phyloP scores from a whole-genome alignment of 2,797 vertebrate genomes.

The Lerista edwardsae region DNA sequence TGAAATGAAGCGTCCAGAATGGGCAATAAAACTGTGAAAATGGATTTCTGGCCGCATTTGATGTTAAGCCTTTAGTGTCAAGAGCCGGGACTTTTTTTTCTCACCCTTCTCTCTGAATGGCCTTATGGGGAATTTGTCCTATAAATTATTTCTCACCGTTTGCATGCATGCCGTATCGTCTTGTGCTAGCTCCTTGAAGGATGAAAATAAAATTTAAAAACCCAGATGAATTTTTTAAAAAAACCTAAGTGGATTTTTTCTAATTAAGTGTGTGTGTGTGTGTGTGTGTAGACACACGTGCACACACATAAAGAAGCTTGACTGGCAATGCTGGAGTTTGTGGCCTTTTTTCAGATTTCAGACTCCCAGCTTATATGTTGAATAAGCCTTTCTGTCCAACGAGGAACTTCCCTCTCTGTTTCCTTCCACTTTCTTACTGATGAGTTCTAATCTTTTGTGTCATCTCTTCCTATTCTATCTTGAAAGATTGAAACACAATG shows the following conservation, averaged over 20 bases:
- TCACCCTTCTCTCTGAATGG: conserved; percentile 60
- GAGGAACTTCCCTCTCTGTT: conserved; percentile 52
- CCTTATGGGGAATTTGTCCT: conserved; percentile 75
- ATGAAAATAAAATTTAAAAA: conserved; percentile 12
- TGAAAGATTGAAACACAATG: conserved; percentile 46
- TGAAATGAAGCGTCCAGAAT: conserved; percentile 90
- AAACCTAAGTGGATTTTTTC: conserved; percentile 46
- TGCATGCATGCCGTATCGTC: conserved; percentile 51
- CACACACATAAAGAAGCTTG: not conserved
- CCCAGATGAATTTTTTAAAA: not conserved
- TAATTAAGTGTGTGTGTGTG: conserved; percentile 54
- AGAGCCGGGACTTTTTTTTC: conserved; percentile 78
- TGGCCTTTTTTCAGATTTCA: not conserved
- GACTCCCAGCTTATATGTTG: conserved; percentile 32
- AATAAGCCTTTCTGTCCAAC: conserved; percentile 35
- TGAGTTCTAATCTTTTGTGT: conserved; percentile 50
- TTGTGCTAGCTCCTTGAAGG: conserved; percentile 61
- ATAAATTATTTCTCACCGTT: conserved; percentile 75
- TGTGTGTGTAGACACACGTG: conserved; percentile 39
- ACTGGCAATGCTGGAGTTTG: not conserved
- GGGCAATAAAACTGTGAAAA: conserved; percentile 94
- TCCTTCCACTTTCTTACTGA: conserved; percentile 37
- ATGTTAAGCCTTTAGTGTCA: conserved; percentile 97
- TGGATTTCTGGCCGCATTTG: conserved; percentile 95
- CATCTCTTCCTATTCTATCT: conserved; percentile 44